Base-by-base conservation (phyloP, 2,888 invertebrate species). In the Brachyptera putata region DNA sequence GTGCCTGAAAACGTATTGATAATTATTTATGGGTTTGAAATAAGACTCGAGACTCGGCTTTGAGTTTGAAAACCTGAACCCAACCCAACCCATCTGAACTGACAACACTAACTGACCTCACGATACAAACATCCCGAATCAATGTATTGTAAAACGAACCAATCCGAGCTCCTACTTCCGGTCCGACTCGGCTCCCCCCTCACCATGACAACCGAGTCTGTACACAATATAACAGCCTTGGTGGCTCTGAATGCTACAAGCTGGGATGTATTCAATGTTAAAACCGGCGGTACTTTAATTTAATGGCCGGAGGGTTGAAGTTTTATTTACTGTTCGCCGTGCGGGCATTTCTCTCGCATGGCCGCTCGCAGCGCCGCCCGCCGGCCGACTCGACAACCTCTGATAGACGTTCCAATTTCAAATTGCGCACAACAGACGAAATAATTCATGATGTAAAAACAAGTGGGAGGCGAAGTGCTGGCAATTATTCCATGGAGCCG, bases 341-440 rank as follows among this genome's bases (percentile, higher is more conserved):
- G 11, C 21, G 24, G 46, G 46, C 46, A 46, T 46, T 46, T 46
- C 46, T 46, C 24, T 46, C 46, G 46, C 9, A 22, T 46, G 46
- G 24, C 24, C 46, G 21, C 22, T 22, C 11, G 24, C 3, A 1
- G n/a, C 21, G 3, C 24, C 24, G 41, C 24, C 21, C 46, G 46
- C 21, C 24, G 21, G 24, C 24, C 24, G 24, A 18, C 22, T 18
- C 46, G 18, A 22, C 11, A 46, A 46, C 22, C 46, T 24, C 24
- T 24, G 22, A 46, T 24, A 24, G 46, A 24, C 46, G 46, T 46
- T 46, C 24, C 24, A 16, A 22, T 22, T 21, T 24, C 46, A 46
- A 46, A 46, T 46, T 46, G 46, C 46, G 24, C 21, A 46, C 46
- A 46, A 46, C 46, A 46, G 46, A 46, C 46, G 46, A 46, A 46